These are phyloP conservation scores for Drosophila helvetica DNA, from an alignment of 2,888 invertebrate species.

Conservation along the genomic window DNA sequence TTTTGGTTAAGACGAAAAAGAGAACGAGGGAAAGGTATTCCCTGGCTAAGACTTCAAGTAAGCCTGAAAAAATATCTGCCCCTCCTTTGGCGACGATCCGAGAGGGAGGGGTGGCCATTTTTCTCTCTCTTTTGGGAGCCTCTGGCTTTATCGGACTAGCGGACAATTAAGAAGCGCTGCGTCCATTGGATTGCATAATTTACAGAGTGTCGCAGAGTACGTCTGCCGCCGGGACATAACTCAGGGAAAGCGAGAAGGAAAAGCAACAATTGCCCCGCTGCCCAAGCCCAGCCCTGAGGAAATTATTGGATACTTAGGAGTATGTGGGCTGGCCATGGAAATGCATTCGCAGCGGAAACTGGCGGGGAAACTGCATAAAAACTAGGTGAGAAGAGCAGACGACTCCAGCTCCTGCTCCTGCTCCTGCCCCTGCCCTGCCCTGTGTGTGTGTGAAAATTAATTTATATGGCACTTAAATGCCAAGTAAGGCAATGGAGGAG, in stretches of 20 bases:
- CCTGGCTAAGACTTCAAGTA: conserved; percentile 23
- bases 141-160: conserved; percentile 46
- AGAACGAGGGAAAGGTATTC: conserved; percentile 17
- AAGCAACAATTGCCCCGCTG: conserved; percentile 37
- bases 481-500: conserved; percentile 17
- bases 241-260: conserved; percentile 13
- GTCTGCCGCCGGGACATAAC: conserved; percentile 54
- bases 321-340: conserved; percentile 28
- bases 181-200: conserved; percentile 54
- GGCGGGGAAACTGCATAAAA: conserved; percentile 46
- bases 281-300: conserved; percentile 39
- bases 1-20: conserved; percentile 32
- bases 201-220: conserved; percentile 71
- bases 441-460: conserved; percentile 38
- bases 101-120: conserved; percentile 31
- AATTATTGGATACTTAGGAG: conserved; percentile 49
- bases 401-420: conserved; percentile 1
- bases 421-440: not conserved
- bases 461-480: conserved; percentile 65
- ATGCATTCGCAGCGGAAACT: conserved; percentile 52
- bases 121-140: not conserved
- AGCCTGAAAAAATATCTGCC: conserved; percentile 43
- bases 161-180: conserved; percentile 64
- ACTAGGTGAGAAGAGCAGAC: conserved; percentile 58
- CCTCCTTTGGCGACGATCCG: conserved; percentile 17